Evolutionary conservation across 1,140 invertebrate species (phyloP), one percentile per base, ranked within the genome.

Genomic region (Lordiphosa mommai): DNA sequence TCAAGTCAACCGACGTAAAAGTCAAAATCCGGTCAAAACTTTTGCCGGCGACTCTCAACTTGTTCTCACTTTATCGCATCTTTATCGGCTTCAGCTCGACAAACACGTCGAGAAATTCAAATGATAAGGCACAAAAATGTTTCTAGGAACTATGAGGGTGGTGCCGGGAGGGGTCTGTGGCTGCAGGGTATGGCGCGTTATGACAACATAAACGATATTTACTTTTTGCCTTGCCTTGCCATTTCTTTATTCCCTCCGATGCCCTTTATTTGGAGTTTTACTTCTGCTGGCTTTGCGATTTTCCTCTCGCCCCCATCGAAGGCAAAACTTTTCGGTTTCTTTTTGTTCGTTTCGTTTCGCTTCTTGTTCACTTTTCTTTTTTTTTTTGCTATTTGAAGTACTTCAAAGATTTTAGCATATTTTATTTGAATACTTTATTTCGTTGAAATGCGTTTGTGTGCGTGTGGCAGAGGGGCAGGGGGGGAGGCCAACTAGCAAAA

Each of bases 381-480:
- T 30, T 61, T 72, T 77, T 68, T 74, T 80, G 71, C 71, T 64
- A 80, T 82, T 80, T 80, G 71, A 80, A 80, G 76, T 80, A 76
- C 77, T 84, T 80, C 76, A 80, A 80, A 80, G 77, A 84, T 84
- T 84, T 84, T 84, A 84, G 77, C 77, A 84, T 84, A 84, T 84
- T 84, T 84, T 84, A 84, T 84, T 85, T 84, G 77, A 84, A 84
- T 84, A 84, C 77, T 84, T 84, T 84, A 84, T 84, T 84, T 84
- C 72, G 67, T 84, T 60, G 64, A 84, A 77, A 27, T 46, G 36
- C 33, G 36, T 32, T 33, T 23, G 50, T 30, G 41, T 47, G 30
- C 10, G 53, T 8, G 29, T 9, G 36, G 6, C 34, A 13, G 23
- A 29, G 17, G 10, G n/a, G 2, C 16, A 8, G 9, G 17, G 40